Evolutionary conservation across 2,888 invertebrate genomes (phyloP).

Genomic region (Philhelius pedissequus): DNA sequence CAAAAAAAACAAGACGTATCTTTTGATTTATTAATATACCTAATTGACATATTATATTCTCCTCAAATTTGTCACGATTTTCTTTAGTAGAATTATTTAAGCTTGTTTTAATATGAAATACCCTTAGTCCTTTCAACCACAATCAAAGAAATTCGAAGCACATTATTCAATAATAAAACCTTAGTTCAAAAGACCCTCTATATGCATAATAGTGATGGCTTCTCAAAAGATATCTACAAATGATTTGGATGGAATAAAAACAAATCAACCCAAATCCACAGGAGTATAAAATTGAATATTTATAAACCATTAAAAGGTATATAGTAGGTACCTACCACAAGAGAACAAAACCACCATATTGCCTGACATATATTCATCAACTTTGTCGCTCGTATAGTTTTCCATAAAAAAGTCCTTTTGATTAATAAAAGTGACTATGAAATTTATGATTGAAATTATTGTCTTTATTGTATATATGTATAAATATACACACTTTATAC

Average conservation of each 20-base stretch:
- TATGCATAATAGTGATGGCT: not conserved
- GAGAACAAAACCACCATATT: not conserved
- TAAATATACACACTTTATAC: not conserved
- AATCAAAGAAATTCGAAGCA: not conserved
- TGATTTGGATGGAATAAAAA: not conserved
- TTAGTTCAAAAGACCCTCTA: not conserved
- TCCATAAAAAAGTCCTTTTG: constrained; percentile 32
- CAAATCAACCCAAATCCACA: not conserved
- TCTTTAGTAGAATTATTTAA: not conserved
- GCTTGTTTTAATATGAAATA: not conserved
- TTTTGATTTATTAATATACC: too few relatives aligned
- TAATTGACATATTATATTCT: too few relatives aligned
- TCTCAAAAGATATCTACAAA: not conserved
- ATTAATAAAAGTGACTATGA: constrained; percentile 62
- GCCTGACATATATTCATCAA: constrained; percentile 41
- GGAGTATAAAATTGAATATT: not conserved
- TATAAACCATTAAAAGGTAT: not conserved
- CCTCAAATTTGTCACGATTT: too few relatives aligned
- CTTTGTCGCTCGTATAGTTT: not conserved
- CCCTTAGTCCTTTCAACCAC: not conserved
- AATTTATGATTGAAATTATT: constrained; percentile 50
- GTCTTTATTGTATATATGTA: constrained; percentile 26
- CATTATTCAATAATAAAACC: not conserved
- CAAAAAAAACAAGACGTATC: too few relatives aligned
- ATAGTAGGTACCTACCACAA: not conserved